A percentile compares a stretch with the other conserved stretches of the same genome.
These are phyloP conservation scores for Eleutherodactylus coqui DNA, from an alignment of 2,797 vertebrate species.

Conservation along the genomic window DNA sequence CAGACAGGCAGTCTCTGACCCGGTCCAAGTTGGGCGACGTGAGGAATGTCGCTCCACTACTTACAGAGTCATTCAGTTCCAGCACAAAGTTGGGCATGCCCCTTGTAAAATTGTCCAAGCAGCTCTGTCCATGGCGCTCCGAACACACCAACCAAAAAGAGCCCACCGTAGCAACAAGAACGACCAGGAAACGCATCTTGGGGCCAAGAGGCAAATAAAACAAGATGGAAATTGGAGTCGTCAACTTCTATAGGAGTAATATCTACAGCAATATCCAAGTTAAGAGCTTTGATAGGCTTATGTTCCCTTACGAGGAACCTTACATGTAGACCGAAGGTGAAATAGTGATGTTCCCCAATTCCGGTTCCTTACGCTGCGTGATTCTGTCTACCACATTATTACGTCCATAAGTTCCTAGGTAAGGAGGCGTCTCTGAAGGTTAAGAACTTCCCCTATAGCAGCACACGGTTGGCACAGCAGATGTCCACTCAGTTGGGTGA, in stretches of 20 bases:
- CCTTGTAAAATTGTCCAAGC: slow-evolving; percentile 75
- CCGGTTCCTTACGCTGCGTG: background rate
- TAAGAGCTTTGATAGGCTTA: background rate
- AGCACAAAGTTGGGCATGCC: slow-evolving; percentile 84
- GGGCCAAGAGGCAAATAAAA: no score
- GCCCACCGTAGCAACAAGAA: background rate
- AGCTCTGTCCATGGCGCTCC: slow-evolving; percentile 70
- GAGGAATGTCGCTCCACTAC: slow-evolving; percentile 86
- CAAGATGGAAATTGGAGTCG: background rate
- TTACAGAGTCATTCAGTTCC: slow-evolving; percentile 86
- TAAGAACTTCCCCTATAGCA: background rate
- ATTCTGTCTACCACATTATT: no score
- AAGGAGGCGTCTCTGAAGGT: background rate
- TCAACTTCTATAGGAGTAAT: background rate
- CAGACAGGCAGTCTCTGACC: slow-evolving; percentile 79
- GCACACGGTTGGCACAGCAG: no score
- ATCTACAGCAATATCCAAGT: background rate
- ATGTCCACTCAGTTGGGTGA: no score
- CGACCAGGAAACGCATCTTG: slow-evolving; percentile 25
- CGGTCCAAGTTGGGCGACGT: slow-evolving; percentile 70
- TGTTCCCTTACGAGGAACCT: background rate
- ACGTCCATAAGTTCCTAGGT: background rate
- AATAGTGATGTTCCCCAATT: background rate
- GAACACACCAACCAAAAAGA: slow-evolving; percentile 32
- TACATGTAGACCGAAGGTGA: no score